These are phyloP conservation scores for Neotoma lepida DNA, from an alignment of 2,113 vertebrate genomes.

Conservation along the genomic window DNA sequence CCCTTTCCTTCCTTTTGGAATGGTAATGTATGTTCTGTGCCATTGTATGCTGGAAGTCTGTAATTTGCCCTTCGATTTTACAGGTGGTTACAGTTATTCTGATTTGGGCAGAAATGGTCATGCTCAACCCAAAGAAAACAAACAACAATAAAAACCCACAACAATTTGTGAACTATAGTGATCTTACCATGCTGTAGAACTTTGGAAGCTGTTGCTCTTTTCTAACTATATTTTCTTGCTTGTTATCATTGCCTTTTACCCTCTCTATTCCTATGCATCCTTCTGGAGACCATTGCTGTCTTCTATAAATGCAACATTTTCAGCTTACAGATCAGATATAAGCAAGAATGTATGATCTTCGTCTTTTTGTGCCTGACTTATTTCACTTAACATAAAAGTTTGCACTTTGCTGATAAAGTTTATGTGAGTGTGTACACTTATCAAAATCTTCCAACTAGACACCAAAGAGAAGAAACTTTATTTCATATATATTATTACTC, in stretches of 20 bases:
- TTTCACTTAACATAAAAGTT: neutral
- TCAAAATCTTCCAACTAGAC: neutral
- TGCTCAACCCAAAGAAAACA: neutral
- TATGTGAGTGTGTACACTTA: neutral
- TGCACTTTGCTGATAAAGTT: neutral
- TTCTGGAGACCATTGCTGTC: neutral
- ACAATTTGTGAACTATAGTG: neutral
- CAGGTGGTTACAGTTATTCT: neutral
- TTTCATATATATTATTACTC: neutral
- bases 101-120: neutral
- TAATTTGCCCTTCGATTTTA: neutral
- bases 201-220: neutral
- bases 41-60: neutral
- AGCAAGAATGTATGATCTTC: neutral
- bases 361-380: neutral
- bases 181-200: neutral
- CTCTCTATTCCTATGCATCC: neutral
- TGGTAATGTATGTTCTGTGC: neutral
- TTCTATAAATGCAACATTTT: neutral
- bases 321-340: neutral
- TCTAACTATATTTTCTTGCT: too few species aligned
- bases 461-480: neutral
- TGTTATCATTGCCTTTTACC: too few species aligned
- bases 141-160: neutral
- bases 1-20: too few species aligned